A percentile compares a stretch with the other conserved stretches of the same genome.
phyloP scores from a whole-genome alignment of 2,797 vertebrate species.

The Gymnopithys bicolor region DNA sequence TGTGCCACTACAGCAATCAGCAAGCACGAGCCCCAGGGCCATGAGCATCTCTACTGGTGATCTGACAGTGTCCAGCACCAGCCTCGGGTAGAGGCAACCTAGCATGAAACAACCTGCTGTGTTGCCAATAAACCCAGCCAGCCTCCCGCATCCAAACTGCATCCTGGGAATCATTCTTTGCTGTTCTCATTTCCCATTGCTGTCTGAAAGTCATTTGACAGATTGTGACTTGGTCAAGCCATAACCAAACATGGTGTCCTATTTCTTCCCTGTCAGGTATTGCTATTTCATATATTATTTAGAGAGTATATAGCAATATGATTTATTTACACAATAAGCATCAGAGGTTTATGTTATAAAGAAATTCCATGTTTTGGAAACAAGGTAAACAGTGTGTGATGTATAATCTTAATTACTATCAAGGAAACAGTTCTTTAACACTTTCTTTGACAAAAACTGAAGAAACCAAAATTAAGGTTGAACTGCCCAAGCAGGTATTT shows the following conservation, averaged over 20 bases:
- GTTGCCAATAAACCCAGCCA: background rate
- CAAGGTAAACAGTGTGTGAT: background rate
- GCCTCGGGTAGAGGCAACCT: rapidly evolving
- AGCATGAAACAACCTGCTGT: background rate
- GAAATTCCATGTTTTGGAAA: background rate
- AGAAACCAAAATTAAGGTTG: background rate
- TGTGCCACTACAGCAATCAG: rapidly evolving
- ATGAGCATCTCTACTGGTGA: no score
- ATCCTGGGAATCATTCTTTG: background rate
- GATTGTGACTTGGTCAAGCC: background rate
- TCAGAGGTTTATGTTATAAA: background rate
- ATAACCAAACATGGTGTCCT: background rate
- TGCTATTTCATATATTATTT: rapidly evolving
- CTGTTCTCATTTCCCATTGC: background rate
- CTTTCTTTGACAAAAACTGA: background rate
- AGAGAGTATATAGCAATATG: background rate
- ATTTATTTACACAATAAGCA: background rate
- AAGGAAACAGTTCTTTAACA: background rate
- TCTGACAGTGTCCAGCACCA: no score
- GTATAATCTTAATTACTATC: background rate
- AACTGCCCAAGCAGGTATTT: background rate
- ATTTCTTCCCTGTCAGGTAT: background rate
- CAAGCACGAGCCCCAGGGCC: background rate
- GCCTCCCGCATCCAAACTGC: background rate
- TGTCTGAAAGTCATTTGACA: background rate